These are phyloP conservation scores for Paracentrotus lividus DNA, from an alignment of 53 echinoderm and acorn worm genomes.

Conservation along the genomic window DNA sequence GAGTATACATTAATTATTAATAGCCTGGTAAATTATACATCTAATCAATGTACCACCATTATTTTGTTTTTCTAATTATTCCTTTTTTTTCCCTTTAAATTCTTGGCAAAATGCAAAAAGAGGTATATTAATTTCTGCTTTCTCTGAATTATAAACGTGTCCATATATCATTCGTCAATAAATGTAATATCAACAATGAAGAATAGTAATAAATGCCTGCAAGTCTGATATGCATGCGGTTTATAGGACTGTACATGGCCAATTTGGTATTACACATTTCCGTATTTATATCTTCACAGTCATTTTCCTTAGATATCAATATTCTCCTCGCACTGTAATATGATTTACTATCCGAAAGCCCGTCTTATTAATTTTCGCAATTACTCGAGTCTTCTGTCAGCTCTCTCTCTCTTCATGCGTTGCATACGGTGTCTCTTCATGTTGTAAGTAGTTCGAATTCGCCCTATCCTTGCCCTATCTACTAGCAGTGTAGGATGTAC, in stretches of 20 bases:
- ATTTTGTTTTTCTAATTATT: no score
- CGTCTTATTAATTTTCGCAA: slow-evolving; percentile 69
- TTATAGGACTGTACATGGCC: not conserved
- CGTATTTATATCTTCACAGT: not conserved
- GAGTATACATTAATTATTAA: no score
- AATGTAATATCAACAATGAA: not conserved
- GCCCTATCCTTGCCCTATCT: no score
- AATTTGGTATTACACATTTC: not conserved
- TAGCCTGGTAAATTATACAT: no score
- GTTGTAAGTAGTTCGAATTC: not conserved
- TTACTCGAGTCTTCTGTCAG: slow-evolving; percentile 40
- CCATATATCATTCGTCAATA: not conserved
- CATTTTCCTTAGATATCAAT: slow-evolving; percentile 8
- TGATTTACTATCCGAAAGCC: slow-evolving; percentile 63
- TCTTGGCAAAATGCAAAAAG: not conserved
- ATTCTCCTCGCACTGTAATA: not conserved
- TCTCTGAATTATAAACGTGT: not conserved
- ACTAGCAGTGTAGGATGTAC: not conserved
- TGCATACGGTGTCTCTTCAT: not conserved
- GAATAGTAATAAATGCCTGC: not conserved
- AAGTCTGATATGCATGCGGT: no score
- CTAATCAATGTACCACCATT: no score
- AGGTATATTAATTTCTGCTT: not conserved
- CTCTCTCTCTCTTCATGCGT: not conserved
- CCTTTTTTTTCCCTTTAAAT: not conserved